Conservation (phyloP, 2,888 invertebrate species). For the Ochropacha duplaris region DNA sequence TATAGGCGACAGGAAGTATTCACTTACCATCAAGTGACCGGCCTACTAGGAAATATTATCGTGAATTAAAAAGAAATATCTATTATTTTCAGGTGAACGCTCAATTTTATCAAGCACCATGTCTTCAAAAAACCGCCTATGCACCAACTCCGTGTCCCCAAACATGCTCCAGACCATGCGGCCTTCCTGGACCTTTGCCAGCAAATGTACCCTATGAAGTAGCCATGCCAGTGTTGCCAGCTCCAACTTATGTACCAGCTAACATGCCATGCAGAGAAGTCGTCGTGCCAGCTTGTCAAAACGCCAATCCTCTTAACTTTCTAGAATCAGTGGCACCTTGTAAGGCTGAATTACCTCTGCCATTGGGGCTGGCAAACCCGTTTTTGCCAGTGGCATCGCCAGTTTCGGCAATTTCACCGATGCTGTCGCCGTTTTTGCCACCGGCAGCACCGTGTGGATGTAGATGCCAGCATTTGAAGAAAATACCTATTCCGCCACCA, state of each 20-base stretch:
- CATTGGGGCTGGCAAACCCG: conserved; percentile 30
- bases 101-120: not conserved
- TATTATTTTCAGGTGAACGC: not conserved
- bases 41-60: too few species aligned
- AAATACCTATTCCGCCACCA: conserved; percentile 64
- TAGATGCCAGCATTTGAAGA: conserved; percentile 52
- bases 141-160: not conserved
- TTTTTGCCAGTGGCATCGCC: conserved; percentile 56
- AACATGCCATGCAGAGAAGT: not conserved
- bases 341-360: conserved; percentile 15
- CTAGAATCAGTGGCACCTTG: not conserved
- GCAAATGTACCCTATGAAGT: not conserved
- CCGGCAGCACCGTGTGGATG: conserved; percentile 37
- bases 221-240: not conserved
- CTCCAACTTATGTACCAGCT: not conserved
- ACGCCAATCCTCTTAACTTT: conserved; percentile 5
- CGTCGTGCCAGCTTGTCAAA: not conserved
- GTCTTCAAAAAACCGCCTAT: not conserved
- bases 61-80: not conserved
- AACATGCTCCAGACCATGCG: not conserved
- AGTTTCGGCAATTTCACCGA: conserved; percentile 41
- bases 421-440: conserved; percentile 34
- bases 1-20: too few species aligned
- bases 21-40: too few species aligned
- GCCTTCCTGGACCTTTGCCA: not conserved